phyloP scores from a whole-genome alignment of 2,888 invertebrate genomes.

The Drosophila kuntzei region DNA sequence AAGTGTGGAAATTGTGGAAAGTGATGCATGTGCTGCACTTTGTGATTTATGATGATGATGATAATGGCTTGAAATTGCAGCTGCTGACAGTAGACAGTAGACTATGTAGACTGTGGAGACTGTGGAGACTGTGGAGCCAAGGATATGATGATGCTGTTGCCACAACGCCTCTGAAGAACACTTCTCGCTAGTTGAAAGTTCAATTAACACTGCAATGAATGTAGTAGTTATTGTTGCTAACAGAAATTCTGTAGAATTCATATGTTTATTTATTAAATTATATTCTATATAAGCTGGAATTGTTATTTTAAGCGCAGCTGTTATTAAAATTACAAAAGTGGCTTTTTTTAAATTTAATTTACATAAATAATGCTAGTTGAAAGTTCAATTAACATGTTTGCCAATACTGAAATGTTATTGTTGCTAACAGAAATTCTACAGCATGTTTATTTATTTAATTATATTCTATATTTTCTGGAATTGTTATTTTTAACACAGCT shows the following conservation, averaged over 20 bases:
- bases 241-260: no score
- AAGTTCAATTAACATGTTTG: conserved; percentile 25
- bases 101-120: not conserved
- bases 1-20: conserved; percentile 40
- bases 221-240: no score
- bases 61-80: conserved; percentile 60
- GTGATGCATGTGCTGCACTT: conserved; percentile 74
- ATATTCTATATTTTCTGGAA: not conserved
- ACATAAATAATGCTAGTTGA: no score
- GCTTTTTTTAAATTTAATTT: no score
- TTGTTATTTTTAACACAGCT: not conserved
- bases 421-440: not conserved
- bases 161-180: conserved; percentile 1
- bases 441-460: not conserved
- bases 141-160: not conserved
- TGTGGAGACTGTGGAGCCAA: not conserved
- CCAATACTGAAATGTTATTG: not conserved
- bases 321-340: no score
- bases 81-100: conserved; percentile 32
- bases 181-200: conserved; percentile 5
- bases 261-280: no score
- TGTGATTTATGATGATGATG: conserved; percentile 76
- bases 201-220: no score
- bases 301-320: no score
- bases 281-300: no score